Base-by-base conservation (phyloP, 2,797 vertebrate genomes). In the Pangasius sanitwongsei region DNA sequence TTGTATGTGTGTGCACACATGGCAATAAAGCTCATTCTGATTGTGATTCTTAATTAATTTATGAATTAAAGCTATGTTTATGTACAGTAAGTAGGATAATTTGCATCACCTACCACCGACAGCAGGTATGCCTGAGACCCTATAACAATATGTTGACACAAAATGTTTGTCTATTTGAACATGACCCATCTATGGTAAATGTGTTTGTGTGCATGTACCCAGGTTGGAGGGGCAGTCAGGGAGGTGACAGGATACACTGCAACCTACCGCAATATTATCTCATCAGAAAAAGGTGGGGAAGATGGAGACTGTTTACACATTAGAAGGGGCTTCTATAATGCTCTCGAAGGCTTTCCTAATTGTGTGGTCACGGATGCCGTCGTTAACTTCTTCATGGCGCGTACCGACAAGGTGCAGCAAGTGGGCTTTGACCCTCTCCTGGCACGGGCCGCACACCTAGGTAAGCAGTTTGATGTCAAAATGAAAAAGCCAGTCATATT, bases 171-270 rank as follows among this genome's bases (percentile, higher is more conserved):
- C 18, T 74, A 74, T 31, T 70, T 70, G 31, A 70, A 16, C 6
- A 6, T 34, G 67, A 37, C 20, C 72, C 18, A 44, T 74, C 4
- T 44, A 75, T 4, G 44, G 23, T n/a, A n/a, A 15, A 4, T 78
- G 44, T 77, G 44, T 20, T 37, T 77, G 11, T 87, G 59, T 50
- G 4, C 15, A 15, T 74, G 55, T 15, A 34, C 2, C 1, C 57
- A 99, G 98, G 98, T 99, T 0, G 98, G 97, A 0, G 98, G 98
- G n/a, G 97, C 97, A 0, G 98, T 99, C 89, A 96, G 96, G 63
- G 98, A 99, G 93, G 96, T 95, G 81, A 97, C 97, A 0, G 97
- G 97, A n/a, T 99, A 96, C 93, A 94, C 96, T 13, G 94, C 96
- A 61, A 98, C 97, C 0, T 99, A 92, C 89, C 96, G 97, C 75